phyloP scores from a whole-genome alignment of 1,140 invertebrate species.

The Metaphire vulgaris region DNA sequence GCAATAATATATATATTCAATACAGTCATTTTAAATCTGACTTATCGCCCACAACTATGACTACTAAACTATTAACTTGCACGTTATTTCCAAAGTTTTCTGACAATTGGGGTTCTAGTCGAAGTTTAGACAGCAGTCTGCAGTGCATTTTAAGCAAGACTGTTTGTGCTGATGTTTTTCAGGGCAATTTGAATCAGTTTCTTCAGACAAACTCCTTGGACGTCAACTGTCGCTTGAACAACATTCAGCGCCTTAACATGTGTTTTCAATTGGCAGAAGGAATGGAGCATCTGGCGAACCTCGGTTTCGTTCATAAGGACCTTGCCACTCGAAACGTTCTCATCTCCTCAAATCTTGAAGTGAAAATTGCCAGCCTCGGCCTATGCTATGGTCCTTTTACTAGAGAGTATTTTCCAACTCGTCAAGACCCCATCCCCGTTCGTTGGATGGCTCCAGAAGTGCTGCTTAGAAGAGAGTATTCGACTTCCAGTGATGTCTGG shows the following conservation, averaged over 20 bases:
- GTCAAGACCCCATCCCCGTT: constrained; percentile 62
- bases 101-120: too few species aligned
- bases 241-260: constrained; percentile 63
- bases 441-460: constrained; percentile 83
- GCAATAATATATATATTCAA: too few species aligned
- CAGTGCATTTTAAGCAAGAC: too few species aligned
- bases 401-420: constrained; percentile 63
- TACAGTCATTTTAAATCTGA: too few species aligned
- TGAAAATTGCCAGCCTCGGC: constrained; percentile 76
- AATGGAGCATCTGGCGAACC: constrained; percentile 70
- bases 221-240: constrained; percentile 56
- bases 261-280: constrained; percentile 69
- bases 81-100: too few species aligned
- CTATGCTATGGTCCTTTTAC: constrained; percentile 76
- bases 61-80: too few species aligned
- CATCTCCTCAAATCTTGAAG: constrained; percentile 69
- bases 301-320: constrained; percentile 74
- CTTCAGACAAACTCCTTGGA: constrained; percentile 64
- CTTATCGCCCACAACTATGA: too few species aligned
- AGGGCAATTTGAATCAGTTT: constrained; percentile 90
- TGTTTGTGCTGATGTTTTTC: too few species aligned
- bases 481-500: constrained; percentile 47
- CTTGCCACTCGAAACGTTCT: constrained; percentile 85
- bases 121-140: too few species aligned
- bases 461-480: constrained; percentile 66